phyloP scores from a whole-genome alignment of 2,888 invertebrate species.

The Opisthograptis luteolata region DNA sequence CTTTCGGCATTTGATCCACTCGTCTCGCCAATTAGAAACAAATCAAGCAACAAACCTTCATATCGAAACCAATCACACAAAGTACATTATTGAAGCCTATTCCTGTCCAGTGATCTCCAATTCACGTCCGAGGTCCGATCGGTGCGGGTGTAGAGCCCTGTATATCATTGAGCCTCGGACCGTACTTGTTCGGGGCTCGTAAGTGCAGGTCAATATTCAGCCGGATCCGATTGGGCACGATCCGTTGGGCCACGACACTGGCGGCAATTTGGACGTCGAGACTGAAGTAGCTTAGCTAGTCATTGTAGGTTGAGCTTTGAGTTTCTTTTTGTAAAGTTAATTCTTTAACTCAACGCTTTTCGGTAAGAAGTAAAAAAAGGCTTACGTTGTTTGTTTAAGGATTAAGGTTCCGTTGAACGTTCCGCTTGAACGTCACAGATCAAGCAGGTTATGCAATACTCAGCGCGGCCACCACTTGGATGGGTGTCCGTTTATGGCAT shows the following conservation, averaged over 20 bases:
- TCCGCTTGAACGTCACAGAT: no score
- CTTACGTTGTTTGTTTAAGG: no score
- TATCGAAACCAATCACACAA: constrained; percentile 6
- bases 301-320: no score
- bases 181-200: constrained; percentile 22
- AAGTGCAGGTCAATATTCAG: constrained; percentile 28
- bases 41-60: constrained; percentile 18
- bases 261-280: not conserved
- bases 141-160: not conserved
- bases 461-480: no score
- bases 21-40: constrained; percentile 13
- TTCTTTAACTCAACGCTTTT: no score
- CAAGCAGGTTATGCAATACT: no score
- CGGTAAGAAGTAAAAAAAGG: no score
- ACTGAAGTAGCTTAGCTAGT: not conserved
- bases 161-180: constrained; percentile 14
- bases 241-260: constrained; percentile 6
- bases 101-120: constrained; percentile 5
- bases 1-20: no score
- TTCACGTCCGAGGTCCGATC: not conserved
- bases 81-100: constrained; percentile 2
- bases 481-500: no score
- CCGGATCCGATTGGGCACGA: constrained; percentile 18
- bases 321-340: no score
- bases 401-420: no score